These are phyloP conservation scores for Thalassarche chlororhynchos DNA, from an alignment of 2,113 vertebrate species.

Conservation along the genomic window DNA sequence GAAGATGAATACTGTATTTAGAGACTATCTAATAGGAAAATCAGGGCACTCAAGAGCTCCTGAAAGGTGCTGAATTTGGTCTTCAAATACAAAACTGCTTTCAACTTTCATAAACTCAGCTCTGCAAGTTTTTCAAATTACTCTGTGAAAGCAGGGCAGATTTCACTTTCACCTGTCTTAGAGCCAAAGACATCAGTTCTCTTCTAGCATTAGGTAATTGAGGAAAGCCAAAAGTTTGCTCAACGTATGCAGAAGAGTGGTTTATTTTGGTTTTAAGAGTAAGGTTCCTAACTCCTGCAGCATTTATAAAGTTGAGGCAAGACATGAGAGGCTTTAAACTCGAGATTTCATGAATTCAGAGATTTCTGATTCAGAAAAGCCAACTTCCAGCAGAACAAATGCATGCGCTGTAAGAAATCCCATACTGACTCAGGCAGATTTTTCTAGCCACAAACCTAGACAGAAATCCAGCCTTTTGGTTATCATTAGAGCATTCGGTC, in stretches of 20 bases:
- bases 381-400: neutral
- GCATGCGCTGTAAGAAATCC: neutral
- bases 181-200: conserved; percentile 33
- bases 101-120: neutral
- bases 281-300: neutral
- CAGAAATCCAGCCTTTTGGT: conserved; percentile 19
- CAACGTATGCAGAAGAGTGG: neutral
- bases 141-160: neutral
- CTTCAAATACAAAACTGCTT: neutral
- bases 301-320: neutral
- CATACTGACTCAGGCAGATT: neutral
- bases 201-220: conserved; percentile 1
- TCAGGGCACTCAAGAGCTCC: neutral
- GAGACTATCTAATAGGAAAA: conserved; percentile 1
- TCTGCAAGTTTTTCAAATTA: neutral
- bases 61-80: conserved; percentile 4
- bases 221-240: conserved; percentile 38
- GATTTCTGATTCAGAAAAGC: neutral
- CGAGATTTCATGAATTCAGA: neutral
- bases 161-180: neutral
- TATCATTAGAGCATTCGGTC: neutral
- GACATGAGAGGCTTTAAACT: neutral
- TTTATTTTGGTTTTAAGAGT: conserved; percentile 30
- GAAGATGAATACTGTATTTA: conserved; percentile 12
- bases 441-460: conserved; percentile 20